phyloP scores from a whole-genome alignment of 2,797 vertebrate species.

The Dipus sagitta region DNA sequence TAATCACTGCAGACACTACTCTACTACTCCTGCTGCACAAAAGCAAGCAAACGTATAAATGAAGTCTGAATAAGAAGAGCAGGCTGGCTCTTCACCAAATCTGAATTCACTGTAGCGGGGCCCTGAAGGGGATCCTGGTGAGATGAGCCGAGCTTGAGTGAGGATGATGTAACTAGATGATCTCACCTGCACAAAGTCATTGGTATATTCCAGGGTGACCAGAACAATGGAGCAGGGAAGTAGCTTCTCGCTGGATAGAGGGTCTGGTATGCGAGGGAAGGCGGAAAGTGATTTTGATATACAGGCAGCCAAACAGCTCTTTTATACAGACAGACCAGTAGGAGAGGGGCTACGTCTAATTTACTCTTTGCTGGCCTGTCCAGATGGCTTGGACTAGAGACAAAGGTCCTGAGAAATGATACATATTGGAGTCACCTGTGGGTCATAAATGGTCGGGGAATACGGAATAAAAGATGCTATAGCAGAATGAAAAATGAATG shows the following conservation, averaged over 20 bases:
- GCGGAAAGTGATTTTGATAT: neutral
- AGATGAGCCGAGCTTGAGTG: neutral
- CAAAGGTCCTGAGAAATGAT: neutral
- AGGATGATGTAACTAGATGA: neutral
- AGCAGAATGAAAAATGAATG: constrained; percentile 16
- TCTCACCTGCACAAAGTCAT: neutral
- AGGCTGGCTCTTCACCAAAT: neutral
- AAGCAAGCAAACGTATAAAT: neutral
- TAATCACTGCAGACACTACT: neutral
- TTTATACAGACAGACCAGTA: neutral
- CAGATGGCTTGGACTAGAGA: neutral
- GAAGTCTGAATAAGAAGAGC: too few species aligned
- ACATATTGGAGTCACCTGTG: constrained; percentile 7
- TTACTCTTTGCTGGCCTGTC: neutral
- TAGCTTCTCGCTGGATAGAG: neutral
- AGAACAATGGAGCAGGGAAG: neutral
- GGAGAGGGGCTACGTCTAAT: neutral
- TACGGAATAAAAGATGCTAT: neutral
- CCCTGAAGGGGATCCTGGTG: neutral
- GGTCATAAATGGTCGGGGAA: neutral
- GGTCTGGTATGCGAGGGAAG: neutral
- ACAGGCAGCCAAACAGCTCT: neutral
- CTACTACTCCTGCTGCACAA: neutral
- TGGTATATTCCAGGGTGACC: neutral
- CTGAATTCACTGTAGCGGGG: neutral